Evolutionary conservation across 1,140 invertebrate species (phyloP), one percentile per base, ranked within the genome.

Genomic region (Condylostylus longicornis): DNA sequence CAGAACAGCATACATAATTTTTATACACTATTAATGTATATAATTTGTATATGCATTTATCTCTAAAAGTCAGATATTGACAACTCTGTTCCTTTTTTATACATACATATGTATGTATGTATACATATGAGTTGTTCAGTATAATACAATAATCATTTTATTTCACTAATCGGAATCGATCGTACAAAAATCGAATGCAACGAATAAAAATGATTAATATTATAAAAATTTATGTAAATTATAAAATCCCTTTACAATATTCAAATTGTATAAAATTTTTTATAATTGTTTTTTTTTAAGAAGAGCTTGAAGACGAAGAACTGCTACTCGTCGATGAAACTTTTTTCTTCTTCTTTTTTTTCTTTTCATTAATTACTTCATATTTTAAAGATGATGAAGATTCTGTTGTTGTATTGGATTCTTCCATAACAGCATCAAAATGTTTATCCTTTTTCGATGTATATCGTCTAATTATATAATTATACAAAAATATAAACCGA

Each of bases 341-440:
- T 10, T 7, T 17, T 17, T 13, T 9, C 15, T 31, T 31, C 29
- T 10, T 13, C 13, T 31, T 31, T 13, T 10, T 13, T 17, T 31
- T 31, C 29, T 31, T 31, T 17, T 31, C 15, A 10, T 31, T 17
- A 17, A 31, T 13, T 13, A 31, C 13, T 31, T 31, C 29, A 31
- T 10, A 31, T 31, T 17, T 17, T 8, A 17, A 13, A 17, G 29
- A 31, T 7, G 29, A 13, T 31, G 6, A 6, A 17, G 6, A 7
- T n/a, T n/a, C n/a, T n/a, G n/a, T n/a, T n/a, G n/a, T n/a, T 6
- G 10, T 31, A 17, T 31, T 17, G 29, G 29, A 31, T 17, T 31
- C 29, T 31, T 31, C 29, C 15, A 17, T 31, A 17, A 31, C 29
- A 7, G 29, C 29, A 13, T 31, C 29, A 17, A 31, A 31, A 31